Conservation (phyloP, 2,888 invertebrate species). For the Colletes collaris region DNA sequence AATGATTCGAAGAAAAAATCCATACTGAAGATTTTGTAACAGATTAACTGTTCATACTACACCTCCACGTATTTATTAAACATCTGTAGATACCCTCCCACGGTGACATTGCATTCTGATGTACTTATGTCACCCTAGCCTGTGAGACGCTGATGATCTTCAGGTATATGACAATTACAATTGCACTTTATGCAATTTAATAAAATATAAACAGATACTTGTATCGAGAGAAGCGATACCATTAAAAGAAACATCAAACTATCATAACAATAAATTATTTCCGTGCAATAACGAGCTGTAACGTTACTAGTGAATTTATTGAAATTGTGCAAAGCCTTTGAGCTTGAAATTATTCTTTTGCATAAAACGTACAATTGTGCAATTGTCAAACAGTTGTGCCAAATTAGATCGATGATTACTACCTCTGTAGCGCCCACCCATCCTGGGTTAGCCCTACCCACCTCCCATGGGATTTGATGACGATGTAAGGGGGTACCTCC, state of each 20-base stretch:
- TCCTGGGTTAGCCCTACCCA: constrained; percentile 82
- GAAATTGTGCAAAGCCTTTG: constrained; percentile 45
- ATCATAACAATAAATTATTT: constrained; percentile 24
- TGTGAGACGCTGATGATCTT: constrained; percentile 63
- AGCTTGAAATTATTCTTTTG: constrained; percentile 32
- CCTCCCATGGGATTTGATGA: constrained; percentile 81
- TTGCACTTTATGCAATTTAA: constrained; percentile 56
- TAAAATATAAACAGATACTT: neutral
- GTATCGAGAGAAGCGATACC: constrained; percentile 30
- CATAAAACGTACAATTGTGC: constrained; percentile 66
- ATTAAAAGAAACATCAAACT: constrained; percentile 2
- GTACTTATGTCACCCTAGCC: constrained; percentile 62
- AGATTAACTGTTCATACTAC: constrained; percentile 69
- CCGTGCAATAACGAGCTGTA: constrained; percentile 44
- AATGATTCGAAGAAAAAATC: constrained; percentile 44
- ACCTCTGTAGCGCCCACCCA: constrained; percentile 81
- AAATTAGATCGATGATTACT: constrained; percentile 74
- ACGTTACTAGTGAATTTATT: constrained; percentile 28
- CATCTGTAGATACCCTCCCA: constrained; percentile 65
- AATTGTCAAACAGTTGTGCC: constrained; percentile 62
- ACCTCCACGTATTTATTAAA: constrained; percentile 68
- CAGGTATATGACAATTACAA: constrained; percentile 65
- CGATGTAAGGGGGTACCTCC: constrained; percentile 81
- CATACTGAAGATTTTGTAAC: constrained; percentile 57
- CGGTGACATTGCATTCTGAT: constrained; percentile 63